Evolutionary conservation across 2,113 vertebrate genomes (phyloP), one percentile per base, ranked within the genome.

Genomic region (Coptodon bakossiorum): DNA sequence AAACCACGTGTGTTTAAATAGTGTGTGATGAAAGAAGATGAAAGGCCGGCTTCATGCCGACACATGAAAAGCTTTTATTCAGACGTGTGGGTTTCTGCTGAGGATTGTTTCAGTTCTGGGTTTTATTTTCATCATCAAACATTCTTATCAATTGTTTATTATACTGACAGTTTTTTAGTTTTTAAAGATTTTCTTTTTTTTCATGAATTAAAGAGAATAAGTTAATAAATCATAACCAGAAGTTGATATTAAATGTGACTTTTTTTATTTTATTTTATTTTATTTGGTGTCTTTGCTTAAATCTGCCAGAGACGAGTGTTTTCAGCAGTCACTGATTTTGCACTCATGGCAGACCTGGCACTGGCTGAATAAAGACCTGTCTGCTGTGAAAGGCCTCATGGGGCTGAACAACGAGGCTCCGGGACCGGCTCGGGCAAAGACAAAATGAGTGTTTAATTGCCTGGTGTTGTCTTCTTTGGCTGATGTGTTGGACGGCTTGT

Each of bases 141-240:
- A 84, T 80, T 92, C 50, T 92, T 91, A 90, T 90, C 48, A 63
- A 40, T 68, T 71, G 56, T 91, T 94, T 86, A 85, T 91, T 86
- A 89, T 90, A 83, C 54, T 68, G 86, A 87, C 80, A 85, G 5
- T 52, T 91, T 94, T 95, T 94, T 93, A 90, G 92, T 90, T 95
- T 94, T 91, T 81, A 89, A 92, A 86, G 81, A 83, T 85, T 61
- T 83, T 79, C 27, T 80, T 80, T 89, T 88, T 90, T 84, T 90
- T 54, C 85, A 81, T 87, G 88, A 91, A 76, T 52, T 88, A 43
- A 85, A 93, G 54, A 89, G 86, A 89, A 89, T 90, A 89, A 90
- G 89, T 88, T 90, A 95, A 92, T 94, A 92, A 93, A 95, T 89
- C 53, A 48, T 93, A 93, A 91, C 82, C 63, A 83, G 83, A 83